Conservation (phyloP, 2,113 vertebrate genomes). For the Melanocharis versteri region DNA sequence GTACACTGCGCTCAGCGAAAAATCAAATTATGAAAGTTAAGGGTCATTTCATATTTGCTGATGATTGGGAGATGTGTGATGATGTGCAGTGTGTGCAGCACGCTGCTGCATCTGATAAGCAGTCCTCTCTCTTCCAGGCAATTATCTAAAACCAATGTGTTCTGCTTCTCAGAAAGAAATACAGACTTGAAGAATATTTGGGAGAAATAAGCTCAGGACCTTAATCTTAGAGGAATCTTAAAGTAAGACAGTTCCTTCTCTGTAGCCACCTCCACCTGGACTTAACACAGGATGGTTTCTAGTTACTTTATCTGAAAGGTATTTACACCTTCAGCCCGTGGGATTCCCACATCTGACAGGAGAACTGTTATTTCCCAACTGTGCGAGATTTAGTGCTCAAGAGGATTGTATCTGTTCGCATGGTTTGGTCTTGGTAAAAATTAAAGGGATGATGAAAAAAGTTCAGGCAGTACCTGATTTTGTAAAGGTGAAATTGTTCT, state of each 20-base stretch:
- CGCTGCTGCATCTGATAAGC: not conserved
- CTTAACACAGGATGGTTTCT: not conserved
- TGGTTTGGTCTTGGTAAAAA: not conserved
- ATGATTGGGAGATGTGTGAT: not conserved
- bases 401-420: not conserved
- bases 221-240: slow-evolving; percentile 30
- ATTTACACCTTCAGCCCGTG: not conserved
- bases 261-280: not conserved
- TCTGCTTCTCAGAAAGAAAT: slow-evolving; percentile 12
- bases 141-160: slow-evolving; percentile 35
- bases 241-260: not conserved
- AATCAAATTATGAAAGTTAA: not conserved
- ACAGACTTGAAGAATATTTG: slow-evolving; percentile 29
- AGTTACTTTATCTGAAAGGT: not conserved
- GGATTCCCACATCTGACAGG: not conserved
- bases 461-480: not conserved
- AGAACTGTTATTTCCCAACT: not conserved
- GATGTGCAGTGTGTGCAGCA: not conserved
- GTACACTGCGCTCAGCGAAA: not conserved
- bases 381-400: not conserved
- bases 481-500: not conserved
- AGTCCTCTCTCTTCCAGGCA: not conserved
- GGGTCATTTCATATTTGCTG: not conserved
- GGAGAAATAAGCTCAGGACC: slow-evolving; percentile 27
- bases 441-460: not conserved